Evolutionary conservation across 1,140 invertebrate genomes (phyloP).

Genomic region (Drosophila insularis): DNA sequence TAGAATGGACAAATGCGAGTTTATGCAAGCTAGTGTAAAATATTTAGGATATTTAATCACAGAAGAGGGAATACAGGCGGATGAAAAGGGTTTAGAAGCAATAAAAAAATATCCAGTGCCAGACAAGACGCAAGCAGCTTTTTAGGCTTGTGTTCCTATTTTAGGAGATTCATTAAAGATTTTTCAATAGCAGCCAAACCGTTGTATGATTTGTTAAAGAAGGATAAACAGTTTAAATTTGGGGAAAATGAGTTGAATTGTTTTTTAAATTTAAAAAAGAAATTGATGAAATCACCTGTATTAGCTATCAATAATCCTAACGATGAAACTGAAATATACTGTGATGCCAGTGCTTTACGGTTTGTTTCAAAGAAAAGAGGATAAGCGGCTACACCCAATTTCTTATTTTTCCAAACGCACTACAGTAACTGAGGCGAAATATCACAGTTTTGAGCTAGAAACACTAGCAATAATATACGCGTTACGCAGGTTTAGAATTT

Average conservation of each 20-base stretch:
- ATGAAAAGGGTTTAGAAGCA: no score
- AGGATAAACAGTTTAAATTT: conserved; percentile 9
- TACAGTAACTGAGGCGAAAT: background rate
- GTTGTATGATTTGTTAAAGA: background rate
- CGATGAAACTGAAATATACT: no score
- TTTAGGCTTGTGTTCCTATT: conserved; percentile 4
- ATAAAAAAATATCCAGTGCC: no score
- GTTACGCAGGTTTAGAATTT: background rate
- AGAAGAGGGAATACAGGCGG: no score
- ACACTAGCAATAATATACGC: background rate
- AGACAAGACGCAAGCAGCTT: no score
- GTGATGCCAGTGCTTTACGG: background rate
- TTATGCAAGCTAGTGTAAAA: no score
- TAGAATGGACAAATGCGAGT: no score
- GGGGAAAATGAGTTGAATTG: conserved; percentile 4
- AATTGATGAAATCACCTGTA: no score
- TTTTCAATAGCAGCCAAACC: conserved; percentile 8
- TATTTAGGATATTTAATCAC: no score
- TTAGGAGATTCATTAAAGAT: conserved; percentile 11
- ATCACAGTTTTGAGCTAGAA: conserved; percentile 8
- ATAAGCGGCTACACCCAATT: conserved; percentile 1
- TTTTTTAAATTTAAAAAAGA: background rate
- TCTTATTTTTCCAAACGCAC: background rate
- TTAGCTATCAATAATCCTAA: no score
- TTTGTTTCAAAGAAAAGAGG: background rate